These are phyloP conservation scores for Sorex maritimensis DNA, from an alignment of 2,797 vertebrate genomes.

Conservation along the genomic window DNA sequence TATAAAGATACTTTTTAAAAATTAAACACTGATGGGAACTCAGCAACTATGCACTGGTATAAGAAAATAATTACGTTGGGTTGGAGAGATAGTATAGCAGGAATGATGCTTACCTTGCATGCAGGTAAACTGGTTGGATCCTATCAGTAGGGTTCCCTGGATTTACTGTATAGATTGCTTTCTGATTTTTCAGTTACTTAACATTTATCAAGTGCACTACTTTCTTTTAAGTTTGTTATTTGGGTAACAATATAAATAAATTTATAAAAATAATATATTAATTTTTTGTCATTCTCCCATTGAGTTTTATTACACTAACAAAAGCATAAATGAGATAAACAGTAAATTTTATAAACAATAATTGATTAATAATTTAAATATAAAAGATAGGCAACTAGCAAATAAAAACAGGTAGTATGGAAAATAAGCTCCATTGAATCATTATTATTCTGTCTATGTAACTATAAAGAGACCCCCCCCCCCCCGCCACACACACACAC, in stretches of 20 bases:
- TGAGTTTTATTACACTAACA: background rate
- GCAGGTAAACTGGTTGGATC: too few relatives aligned
- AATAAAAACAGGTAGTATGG: background rate
- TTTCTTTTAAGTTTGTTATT: background rate
- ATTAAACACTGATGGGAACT: too few relatives aligned
- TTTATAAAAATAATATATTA: background rate
- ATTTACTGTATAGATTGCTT: background rate
- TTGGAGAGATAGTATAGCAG: too few relatives aligned
- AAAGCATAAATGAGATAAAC: background rate
- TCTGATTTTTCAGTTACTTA: conserved; percentile 47
- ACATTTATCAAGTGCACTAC: background rate
- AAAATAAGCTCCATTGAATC: background rate
- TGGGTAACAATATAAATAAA: background rate
- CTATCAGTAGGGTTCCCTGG: too few relatives aligned
- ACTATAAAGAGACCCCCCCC: background rate
- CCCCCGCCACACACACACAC: background rate
- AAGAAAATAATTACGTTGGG: too few relatives aligned
- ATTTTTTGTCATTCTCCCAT: background rate
- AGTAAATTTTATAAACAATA: background rate
- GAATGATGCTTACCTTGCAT: too few relatives aligned
- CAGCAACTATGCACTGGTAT: too few relatives aligned
- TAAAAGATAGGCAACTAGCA: background rate
- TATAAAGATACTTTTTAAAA: too few relatives aligned
- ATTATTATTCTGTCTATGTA: background rate
- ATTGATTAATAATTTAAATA: background rate